Conservation (phyloP, 2,888 invertebrate species). For the Ornithoptera priamus region DNA sequence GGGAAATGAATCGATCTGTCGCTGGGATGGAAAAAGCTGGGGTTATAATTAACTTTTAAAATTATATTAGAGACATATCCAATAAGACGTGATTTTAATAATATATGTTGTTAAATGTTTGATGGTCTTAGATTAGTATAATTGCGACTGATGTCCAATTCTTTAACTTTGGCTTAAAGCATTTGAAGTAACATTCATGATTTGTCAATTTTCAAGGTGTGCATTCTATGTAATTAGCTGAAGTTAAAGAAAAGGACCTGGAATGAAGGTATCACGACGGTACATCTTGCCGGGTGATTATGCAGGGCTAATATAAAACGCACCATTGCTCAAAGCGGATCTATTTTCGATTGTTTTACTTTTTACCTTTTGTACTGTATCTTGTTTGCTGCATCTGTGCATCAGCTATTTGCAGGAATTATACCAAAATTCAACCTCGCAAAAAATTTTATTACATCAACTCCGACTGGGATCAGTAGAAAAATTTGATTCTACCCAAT, state of each 20-base stretch:
- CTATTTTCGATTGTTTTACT: slow-evolving; percentile 22
- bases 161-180: slow-evolving; percentile 11
- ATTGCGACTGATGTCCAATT: slow-evolving; percentile 1
- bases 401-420: slow-evolving; percentile 7
- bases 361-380: slow-evolving; percentile 20
- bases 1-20: slow-evolving; percentile 27
- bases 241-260: slow-evolving; percentile 17
- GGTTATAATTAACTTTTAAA: slow-evolving; percentile 50
- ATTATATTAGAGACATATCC: slow-evolving; percentile 68
- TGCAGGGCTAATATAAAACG: slow-evolving; percentile 21
- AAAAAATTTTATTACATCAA: slow-evolving; percentile 9
- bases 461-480: slow-evolving; percentile 10
- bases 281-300: slow-evolving; percentile 20
- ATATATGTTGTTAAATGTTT: slow-evolving; percentile 39
- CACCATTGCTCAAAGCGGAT: slow-evolving; percentile 27
- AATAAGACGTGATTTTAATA: slow-evolving; percentile 61
- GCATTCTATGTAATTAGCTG: background rate
- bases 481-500: background rate
- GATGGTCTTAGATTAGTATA: slow-evolving; percentile 24
- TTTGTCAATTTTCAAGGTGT: slow-evolving; percentile 13
- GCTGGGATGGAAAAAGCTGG: slow-evolving; percentile 27
- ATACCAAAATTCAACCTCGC: slow-evolving; percentile 22
- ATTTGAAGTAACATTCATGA: background rate
- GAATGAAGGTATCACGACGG: slow-evolving; percentile 15
- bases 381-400: slow-evolving; percentile 8